Evolutionary conservation across 2,888 invertebrate species (phyloP).

Genomic region (Lithophane leautieri): DNA sequence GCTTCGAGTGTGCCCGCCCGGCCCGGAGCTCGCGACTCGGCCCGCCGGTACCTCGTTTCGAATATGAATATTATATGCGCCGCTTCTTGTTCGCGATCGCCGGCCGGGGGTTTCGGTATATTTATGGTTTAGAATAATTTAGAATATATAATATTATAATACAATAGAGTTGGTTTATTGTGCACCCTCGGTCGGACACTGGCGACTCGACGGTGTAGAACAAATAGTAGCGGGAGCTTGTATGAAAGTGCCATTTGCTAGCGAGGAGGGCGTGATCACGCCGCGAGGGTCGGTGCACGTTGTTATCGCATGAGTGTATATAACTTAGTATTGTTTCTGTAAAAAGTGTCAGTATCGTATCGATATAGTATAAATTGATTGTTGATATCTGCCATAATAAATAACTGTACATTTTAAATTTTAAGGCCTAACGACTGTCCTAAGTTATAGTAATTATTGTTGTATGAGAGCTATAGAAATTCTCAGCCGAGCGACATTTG

Average conservation of each 20-base stretch:
- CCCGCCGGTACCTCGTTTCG: constrained; percentile 69
- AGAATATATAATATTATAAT: constrained; percentile 70
- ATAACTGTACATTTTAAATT: constrained; percentile 87
- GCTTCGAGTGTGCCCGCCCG: constrained; percentile 49
- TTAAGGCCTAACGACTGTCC: constrained; percentile 90
- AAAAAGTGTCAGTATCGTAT: constrained; percentile 86
- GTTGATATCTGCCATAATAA: constrained; percentile 90
- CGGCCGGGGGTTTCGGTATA: constrained; percentile 71
- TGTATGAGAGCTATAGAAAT: constrained; percentile 78
- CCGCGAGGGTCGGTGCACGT: constrained; percentile 74
- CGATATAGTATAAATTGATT: constrained; percentile 86
- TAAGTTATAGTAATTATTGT: constrained; percentile 85
- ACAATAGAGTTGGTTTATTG: constrained; percentile 70
- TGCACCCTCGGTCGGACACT: constrained; percentile 69
- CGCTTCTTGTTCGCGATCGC: constrained; percentile 68
- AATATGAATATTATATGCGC: constrained; percentile 72
- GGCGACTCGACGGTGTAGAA: constrained; percentile 57
- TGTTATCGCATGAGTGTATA: constrained; percentile 81
- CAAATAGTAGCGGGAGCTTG: constrained; percentile 65
- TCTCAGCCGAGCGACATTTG: constrained; percentile 73
- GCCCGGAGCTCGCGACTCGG: constrained; percentile 57
- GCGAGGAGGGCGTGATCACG: constrained; percentile 66
- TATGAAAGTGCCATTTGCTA: constrained; percentile 82
- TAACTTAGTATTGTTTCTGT: constrained; percentile 83
- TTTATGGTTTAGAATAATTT: constrained; percentile 80